phyloP scores from a whole-genome alignment of 2,888 invertebrate genomes.

The Troides helena region DNA sequence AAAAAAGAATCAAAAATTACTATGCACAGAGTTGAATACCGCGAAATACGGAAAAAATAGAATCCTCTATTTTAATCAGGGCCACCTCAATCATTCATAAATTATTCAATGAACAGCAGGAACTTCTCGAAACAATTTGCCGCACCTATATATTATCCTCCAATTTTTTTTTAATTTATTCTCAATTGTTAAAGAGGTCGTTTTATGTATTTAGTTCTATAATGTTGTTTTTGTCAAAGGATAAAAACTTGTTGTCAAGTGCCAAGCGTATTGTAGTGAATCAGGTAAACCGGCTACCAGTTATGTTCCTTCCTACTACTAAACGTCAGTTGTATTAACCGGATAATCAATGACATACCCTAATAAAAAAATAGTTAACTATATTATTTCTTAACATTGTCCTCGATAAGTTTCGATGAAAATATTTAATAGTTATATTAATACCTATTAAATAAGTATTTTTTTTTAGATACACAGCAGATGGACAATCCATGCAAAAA shows the following conservation, averaged over 20 bases:
- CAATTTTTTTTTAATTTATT: no score
- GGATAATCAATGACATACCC: conserved; percentile 8
- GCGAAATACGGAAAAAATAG: no score
- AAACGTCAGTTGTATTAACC: conserved; percentile 5
- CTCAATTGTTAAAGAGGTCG: no score
- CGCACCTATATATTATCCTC: no score
- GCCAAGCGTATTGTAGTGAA: conserved; percentile 5
- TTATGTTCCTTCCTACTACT: conserved; percentile 20
- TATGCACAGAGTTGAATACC: no score
- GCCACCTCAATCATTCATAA: no score
- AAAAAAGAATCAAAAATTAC: no score
- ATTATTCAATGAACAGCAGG: no score
- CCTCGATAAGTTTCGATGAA: neutral
- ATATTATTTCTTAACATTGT: conserved; percentile 1
- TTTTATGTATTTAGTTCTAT: no score
- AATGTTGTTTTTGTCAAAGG: neutral
- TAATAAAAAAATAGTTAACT: conserved; percentile 4
- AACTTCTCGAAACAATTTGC: no score
- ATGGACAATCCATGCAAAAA: conserved; percentile 78
- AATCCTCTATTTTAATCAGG: no score
- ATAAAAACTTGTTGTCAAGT: conserved; percentile 7
- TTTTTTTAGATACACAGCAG: conserved; percentile 77
- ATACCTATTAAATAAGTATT: neutral
- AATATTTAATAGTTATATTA: neutral
- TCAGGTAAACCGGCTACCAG: conserved; percentile 16